A percentile compares a stretch with the other conserved stretches of the same genome.
These are phyloP conservation scores for Lacerta agilis DNA, from an alignment of 2,797 vertebrate genomes.

Conservation along the genomic window DNA sequence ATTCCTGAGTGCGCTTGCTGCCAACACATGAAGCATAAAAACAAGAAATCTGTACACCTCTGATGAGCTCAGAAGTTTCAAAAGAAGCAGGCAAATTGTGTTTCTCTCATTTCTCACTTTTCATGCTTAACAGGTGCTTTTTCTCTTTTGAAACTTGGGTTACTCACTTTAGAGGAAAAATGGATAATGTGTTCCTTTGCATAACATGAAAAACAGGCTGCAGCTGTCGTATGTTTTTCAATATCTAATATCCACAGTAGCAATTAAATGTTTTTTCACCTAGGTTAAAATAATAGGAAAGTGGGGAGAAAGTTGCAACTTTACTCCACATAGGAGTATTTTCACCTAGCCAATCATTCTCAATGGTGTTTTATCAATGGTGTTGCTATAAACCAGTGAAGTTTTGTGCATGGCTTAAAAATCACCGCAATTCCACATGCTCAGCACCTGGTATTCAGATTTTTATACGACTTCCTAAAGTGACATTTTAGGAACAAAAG, in stretches of 20 bases:
- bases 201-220: conserved; percentile 43
- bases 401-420: conserved; percentile 14
- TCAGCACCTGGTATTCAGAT: neutral
- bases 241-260: conserved; percentile 36
- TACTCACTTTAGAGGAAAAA: neutral
- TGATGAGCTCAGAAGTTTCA: neutral
- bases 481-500: neutral
- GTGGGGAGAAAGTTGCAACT: neutral
- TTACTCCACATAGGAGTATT: conserved; percentile 3
- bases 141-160: conserved; percentile 41
- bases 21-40: neutral
- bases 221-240: conserved; percentile 32
- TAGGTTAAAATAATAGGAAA: conserved; percentile 23
- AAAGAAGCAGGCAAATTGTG: conserved; percentile 16
- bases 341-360: conserved; percentile 16
- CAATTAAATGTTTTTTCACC: conserved; percentile 15
- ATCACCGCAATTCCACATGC: neutral
- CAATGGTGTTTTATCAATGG: conserved; percentile 1
- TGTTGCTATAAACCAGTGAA: neutral
- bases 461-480: neutral
- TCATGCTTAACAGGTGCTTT: conserved; percentile 39
- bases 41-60: neutral
- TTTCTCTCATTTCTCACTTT: conserved; percentile 44
- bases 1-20: neutral
- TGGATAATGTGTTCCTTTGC: conserved; percentile 29